These are phyloP conservation scores for Porites evermanni DNA, from an alignment of 92 coral and sea anemone genomes.

Conservation along the genomic window DNA sequence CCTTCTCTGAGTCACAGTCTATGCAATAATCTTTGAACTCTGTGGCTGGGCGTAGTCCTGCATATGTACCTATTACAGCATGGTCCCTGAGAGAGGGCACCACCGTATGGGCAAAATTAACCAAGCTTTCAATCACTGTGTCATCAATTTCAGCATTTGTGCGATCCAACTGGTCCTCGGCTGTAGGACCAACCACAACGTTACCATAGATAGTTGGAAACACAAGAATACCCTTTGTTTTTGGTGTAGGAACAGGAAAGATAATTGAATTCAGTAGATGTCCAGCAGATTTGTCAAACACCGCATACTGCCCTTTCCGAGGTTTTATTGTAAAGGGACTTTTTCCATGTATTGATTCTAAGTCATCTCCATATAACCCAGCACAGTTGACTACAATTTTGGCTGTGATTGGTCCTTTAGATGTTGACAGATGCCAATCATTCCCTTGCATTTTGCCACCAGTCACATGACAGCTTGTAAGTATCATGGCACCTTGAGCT, in stretches of 20 bases:
- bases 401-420: conserved; percentile 58
- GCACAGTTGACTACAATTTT: conserved; percentile 82
- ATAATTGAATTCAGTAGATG: conserved; percentile 66
- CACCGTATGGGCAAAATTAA: conserved; percentile 51
- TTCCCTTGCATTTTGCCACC: conserved; percentile 38
- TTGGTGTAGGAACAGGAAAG: conserved; percentile 79
- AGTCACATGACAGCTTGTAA: conserved; percentile 62
- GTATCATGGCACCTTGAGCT: conserved; percentile 49
- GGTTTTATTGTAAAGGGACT: conserved; percentile 86
- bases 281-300: conserved; percentile 72
- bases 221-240: conserved; percentile 74
- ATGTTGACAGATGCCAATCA: conserved; percentile 69
- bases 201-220: conserved; percentile 81
- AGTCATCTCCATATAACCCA: conserved; percentile 78
- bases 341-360: conserved; percentile 64
- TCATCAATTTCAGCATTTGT: conserved; percentile 57
- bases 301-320: conserved; percentile 84
- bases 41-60: conserved; percentile 88
- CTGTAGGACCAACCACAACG: conserved; percentile 82
- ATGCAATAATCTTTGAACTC: conserved; percentile 80
- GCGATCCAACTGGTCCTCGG: conserved; percentile 82
- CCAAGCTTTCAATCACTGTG: conserved; percentile 49
- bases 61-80: conserved; percentile 73
- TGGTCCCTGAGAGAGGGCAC: conserved; percentile 67
- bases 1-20: conserved; percentile 47